Conservation (phyloP, 2,888 invertebrate genomes). For the Tenodera sinensis region DNA sequence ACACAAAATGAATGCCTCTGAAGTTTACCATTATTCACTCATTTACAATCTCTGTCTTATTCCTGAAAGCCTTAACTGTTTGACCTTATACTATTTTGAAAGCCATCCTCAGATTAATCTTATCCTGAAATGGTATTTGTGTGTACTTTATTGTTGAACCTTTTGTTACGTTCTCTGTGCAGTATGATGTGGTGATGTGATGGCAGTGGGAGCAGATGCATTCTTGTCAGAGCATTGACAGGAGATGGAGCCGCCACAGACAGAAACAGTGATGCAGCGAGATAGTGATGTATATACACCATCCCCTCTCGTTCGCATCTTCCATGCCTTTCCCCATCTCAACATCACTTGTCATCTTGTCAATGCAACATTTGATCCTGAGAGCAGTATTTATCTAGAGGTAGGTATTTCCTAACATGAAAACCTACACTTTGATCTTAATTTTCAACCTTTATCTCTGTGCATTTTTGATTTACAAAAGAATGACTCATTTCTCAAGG, state of each 20-base stretch:
- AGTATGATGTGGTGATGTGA: neutral
- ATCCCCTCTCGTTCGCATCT: conserved; percentile 79
- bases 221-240: neutral
- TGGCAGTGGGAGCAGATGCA: neutral
- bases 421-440: neutral
- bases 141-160: too few species aligned
- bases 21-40: too few species aligned
- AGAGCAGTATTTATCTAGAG: conserved; percentile 87
- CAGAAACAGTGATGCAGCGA: neutral
- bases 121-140: too few species aligned
- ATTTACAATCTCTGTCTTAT: too few species aligned
- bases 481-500: neutral
- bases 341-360: conserved; percentile 87
- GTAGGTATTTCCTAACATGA: conserved; percentile 48
- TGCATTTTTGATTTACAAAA: neutral
- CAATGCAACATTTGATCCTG: conserved; percentile 87
- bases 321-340: conserved; percentile 87
- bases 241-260: conserved; percentile 9
- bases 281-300: conserved; percentile 47
- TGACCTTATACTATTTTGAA: too few species aligned
- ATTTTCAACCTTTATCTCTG: neutral
- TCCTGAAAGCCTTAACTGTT: too few species aligned
- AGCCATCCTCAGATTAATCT: too few species aligned
- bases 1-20: too few species aligned
- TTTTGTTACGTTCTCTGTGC: neutral